Base-by-base conservation (phyloP, 2,797 vertebrate genomes). In the Phoxinus dragarum region DNA sequence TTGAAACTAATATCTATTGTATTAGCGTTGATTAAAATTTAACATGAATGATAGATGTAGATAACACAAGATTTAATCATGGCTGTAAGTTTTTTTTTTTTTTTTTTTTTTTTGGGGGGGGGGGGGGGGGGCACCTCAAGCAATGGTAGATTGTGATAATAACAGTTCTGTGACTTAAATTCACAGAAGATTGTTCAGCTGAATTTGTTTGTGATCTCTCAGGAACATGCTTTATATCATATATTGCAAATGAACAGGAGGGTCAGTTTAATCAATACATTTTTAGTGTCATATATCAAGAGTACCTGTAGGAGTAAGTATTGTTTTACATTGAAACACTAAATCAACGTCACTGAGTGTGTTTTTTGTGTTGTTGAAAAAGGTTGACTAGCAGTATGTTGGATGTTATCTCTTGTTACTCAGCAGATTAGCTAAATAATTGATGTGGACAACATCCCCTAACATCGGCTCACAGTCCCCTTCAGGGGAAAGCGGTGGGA, bases 371-470 rank as follows among this genome's bases (percentile, higher is more conserved):
- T 36, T 31, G 31, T 76, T 84, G 67, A 80, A 74, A 76, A 44
- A 59, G 66, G 54, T 88, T 88, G 90, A 87, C 92, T 85, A 88
- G 91, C 92, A 92, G 93, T 91, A 88, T 90, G 76, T 80, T 86
- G 9, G 82, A 34, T 77, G 90, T 93, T 94, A 92, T 93, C 92
- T 92, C 83, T 89, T 89, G 89, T 93, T 93, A 90, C 89, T 92
- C 91, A 88, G 74, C 77, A 77, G 34, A 73, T 88, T 44, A 79
- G 89, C 90, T 93, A 91, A 94, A 92, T 93, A 90, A 94, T 93
- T 93, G 88, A 93, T 92, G 90, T 90, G 89, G 84, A 88, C 88
- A 91, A 88, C 88, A 91, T 94, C 92, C 92, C 92, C 89, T 90
- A 88, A 90, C 91, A 87, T 86, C 85, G 90, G 86, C 88, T 88